phyloP scores from a whole-genome alignment of 1,140 invertebrate genomes.

The Drosophila sp. region DNA sequence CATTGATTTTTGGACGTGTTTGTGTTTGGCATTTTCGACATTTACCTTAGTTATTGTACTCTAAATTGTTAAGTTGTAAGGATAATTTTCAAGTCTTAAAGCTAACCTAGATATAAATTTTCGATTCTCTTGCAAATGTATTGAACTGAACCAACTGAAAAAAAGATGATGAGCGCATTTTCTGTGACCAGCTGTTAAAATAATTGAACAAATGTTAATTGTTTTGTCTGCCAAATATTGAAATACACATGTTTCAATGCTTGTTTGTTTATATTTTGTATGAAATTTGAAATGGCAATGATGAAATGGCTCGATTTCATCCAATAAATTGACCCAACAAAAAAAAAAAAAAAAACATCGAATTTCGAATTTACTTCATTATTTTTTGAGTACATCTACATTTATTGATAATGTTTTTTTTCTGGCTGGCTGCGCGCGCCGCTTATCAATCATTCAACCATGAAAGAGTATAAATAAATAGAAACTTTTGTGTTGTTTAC shows the following conservation, averaged over 20 bases:
- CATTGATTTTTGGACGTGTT: not conserved
- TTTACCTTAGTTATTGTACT: conserved; percentile 26
- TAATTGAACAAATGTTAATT: conserved; percentile 45
- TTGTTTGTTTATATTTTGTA: not conserved
- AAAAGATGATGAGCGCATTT: conserved; percentile 14
- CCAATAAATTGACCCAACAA: not conserved
- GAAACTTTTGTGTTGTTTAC: too few relatives aligned
- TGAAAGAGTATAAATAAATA: not conserved
- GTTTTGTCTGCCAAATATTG: conserved; percentile 33
- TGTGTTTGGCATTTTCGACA: conserved; percentile 35
- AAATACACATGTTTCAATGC: conserved; percentile 37
- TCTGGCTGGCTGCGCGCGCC: not conserved
- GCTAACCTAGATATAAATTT: too few relatives aligned
- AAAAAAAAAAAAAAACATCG: not conserved
- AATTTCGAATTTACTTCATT: not conserved
- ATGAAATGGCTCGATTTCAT: not conserved
- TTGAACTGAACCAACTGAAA: not conserved
- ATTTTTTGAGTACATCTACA: not conserved
- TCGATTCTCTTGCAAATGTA: not conserved
- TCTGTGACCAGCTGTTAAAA: conserved; percentile 48
- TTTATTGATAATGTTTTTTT: not conserved
- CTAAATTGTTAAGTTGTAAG: too few relatives aligned
- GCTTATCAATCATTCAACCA: conserved; percentile 8
- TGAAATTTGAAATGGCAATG: not conserved
- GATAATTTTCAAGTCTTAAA: too few relatives aligned